phyloP scores from a whole-genome alignment of 2,113 vertebrate genomes.

The Xiphorhynchus elegans region DNA sequence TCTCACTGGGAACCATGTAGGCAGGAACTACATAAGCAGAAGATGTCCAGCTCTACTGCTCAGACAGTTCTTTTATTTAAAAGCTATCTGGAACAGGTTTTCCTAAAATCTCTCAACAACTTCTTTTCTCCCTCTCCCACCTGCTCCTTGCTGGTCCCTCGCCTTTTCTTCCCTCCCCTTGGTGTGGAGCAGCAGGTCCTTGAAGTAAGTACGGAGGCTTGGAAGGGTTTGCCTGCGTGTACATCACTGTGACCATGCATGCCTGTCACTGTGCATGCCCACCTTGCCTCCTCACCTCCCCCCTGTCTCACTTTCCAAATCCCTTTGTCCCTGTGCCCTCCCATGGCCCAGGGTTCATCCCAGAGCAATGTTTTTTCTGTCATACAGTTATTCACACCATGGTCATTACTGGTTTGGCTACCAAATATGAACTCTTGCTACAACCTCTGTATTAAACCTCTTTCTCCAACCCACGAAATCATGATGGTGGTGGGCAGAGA shows the following conservation, averaged over 20 bases:
- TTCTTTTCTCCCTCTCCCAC: conserved; percentile 58
- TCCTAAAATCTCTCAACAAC: conserved; percentile 70
- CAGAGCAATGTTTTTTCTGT: neutral
- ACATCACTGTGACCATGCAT: conserved; percentile 45
- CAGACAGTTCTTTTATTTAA: neutral
- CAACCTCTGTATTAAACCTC: neutral
- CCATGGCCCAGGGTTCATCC: neutral
- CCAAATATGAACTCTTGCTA: neutral
- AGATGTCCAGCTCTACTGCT: neutral
- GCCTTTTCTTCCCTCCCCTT: conserved; percentile 56
- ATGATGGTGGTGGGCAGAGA: neutral
- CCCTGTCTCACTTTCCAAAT: neutral
- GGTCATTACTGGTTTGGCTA: neutral
- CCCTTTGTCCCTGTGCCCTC: neutral
- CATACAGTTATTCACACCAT: neutral
- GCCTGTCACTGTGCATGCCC: conserved; percentile 62
- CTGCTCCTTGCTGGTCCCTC: conserved; percentile 63
- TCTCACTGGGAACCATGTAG: neutral
- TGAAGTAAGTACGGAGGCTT: conserved; percentile 90
- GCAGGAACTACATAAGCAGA: neutral
- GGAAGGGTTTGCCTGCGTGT: conserved; percentile 14
- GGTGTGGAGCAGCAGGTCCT: conserved; percentile 93
- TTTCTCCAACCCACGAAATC: neutral
- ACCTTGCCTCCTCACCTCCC: neutral
- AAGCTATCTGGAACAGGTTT: conserved; percentile 14